These are phyloP conservation scores for Apotomis capreana DNA, from an alignment of 2,888 invertebrate genomes.

Conservation along the genomic window DNA sequence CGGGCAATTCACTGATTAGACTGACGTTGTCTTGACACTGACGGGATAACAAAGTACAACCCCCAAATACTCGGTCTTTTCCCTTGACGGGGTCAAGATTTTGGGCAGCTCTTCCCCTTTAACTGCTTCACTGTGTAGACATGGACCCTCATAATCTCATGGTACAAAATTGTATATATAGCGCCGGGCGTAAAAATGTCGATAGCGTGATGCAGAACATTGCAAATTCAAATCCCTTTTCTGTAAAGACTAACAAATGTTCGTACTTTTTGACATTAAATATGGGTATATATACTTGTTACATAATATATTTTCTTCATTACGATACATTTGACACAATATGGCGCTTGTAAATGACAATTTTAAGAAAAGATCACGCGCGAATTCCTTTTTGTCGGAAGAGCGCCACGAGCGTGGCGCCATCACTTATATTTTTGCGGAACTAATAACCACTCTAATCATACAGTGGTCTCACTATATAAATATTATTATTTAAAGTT, in stretches of 20 bases:
- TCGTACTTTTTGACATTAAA: too few relatives aligned
- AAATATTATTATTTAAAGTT: too few relatives aligned
- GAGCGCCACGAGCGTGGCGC: neutral
- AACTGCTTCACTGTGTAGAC: conserved; percentile 28
- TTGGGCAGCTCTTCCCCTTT: conserved; percentile 17
- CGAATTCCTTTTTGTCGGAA: neutral
- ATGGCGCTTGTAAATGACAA: neutral
- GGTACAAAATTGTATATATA: conserved; percentile 4
- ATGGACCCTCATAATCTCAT: conserved; percentile 4
- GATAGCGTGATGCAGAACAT: conserved; percentile 16
- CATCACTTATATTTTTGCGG: neutral
- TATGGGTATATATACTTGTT: too few relatives aligned
- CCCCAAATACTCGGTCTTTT: conserved; percentile 12
- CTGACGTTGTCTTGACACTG: neutral
- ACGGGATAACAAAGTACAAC: conserved; percentile 18
- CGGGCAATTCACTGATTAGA: neutral
- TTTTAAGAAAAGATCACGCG: neutral
- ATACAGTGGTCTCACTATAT: too few relatives aligned
- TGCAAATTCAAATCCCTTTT: neutral
- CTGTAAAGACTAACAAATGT: too few relatives aligned
- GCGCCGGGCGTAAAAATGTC: neutral
- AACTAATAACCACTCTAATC: neutral
- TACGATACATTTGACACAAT: too few relatives aligned
- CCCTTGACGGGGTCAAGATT: neutral
- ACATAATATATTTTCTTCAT: neutral